Conservation (phyloP, 2,113 vertebrate genomes). For the Actinemys pallida region DNA sequence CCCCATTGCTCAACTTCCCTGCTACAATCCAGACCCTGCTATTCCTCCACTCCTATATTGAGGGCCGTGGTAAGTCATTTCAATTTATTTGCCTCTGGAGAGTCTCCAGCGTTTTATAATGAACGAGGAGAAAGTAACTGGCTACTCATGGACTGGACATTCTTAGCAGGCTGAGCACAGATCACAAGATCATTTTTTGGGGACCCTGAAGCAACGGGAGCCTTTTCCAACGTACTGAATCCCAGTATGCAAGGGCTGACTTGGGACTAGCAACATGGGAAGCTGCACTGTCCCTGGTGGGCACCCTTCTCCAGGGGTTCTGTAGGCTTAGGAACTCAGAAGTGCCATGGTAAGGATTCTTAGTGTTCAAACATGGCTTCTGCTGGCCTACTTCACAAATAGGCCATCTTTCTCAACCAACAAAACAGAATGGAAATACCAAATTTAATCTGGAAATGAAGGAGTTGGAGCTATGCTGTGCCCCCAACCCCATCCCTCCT, state of each 20-base stretch:
- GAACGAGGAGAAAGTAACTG: neutral
- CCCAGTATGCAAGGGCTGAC: neutral
- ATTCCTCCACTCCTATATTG: neutral
- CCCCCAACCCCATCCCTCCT: neutral
- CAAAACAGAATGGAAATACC: neutral
- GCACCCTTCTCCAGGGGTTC: neutral
- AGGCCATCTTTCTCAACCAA: neutral
- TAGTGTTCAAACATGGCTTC: neutral
- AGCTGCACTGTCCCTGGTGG: neutral
- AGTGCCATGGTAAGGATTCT: neutral
- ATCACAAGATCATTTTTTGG: neutral
- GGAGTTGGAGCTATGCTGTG: neutral
- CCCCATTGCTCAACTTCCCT: neutral
- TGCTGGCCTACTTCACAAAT: neutral
- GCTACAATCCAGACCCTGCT: neutral
- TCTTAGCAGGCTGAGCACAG: neutral
- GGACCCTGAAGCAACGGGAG: neutral
- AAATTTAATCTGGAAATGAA: neutral
- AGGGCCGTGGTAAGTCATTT: neutral
- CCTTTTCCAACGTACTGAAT: neutral
- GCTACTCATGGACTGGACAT: neutral
- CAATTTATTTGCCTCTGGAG: neutral
- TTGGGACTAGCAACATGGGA: neutral
- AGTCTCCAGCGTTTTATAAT: neutral
- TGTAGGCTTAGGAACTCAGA: neutral